phyloP scores from a whole-genome alignment of 1,140 invertebrate genomes.

The Plutomurus gul region DNA sequence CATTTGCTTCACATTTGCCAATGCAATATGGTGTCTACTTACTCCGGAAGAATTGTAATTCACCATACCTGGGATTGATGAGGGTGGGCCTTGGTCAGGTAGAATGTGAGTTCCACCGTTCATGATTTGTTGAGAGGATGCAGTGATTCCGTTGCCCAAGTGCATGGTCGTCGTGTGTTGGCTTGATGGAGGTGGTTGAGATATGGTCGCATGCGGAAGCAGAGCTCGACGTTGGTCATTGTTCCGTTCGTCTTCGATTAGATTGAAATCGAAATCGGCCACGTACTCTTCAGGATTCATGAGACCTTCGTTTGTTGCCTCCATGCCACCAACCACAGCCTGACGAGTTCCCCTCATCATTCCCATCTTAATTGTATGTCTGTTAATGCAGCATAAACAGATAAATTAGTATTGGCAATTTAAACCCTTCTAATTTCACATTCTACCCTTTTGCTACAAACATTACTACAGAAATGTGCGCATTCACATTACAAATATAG shows the following conservation, averaged over 20 bases:
- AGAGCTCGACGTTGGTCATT: not conserved
- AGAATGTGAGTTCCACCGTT: constrained; percentile 3
- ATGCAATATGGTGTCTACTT: not conserved
- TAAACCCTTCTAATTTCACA: too few relatives aligned
- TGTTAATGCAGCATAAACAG: too few relatives aligned
- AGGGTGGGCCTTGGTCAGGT: not conserved
- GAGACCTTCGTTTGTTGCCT: constrained; percentile 37
- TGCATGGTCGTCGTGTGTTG: constrained; percentile 5
- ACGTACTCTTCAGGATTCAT: constrained; percentile 10
- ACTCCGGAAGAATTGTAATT: constrained; percentile 14
- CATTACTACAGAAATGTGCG: too few relatives aligned
- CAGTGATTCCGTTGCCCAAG: not conserved
- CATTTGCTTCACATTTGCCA: not conserved
- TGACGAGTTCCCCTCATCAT: not conserved
- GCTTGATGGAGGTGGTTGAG: not conserved
- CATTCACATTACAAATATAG: too few relatives aligned
- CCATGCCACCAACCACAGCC: constrained; percentile 39
- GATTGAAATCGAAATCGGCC: not conserved
- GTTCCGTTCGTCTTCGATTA: not conserved
- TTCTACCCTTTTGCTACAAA: too few relatives aligned
- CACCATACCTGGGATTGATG: not conserved
- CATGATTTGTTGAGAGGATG: not conserved
- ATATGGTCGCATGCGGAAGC: not conserved
- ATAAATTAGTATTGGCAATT: too few relatives aligned
- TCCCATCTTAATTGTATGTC: constrained; percentile 13